phyloP scores from a whole-genome alignment of 2,888 invertebrate species.

The Aquatica leii region DNA sequence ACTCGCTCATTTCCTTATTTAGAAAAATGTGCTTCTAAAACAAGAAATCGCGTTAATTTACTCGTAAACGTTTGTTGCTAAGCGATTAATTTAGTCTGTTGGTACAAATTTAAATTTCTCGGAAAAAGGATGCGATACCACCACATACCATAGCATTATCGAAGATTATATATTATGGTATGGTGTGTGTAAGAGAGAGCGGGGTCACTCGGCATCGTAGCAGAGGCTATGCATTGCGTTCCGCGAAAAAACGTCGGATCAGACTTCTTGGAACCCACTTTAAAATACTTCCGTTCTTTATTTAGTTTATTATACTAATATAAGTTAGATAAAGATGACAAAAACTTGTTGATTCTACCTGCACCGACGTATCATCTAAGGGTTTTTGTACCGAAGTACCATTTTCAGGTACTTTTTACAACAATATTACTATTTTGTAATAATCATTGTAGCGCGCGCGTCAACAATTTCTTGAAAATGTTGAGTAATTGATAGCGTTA shows the following conservation, averaged over 20 bases:
- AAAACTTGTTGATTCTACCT: slow-evolving; percentile 42
- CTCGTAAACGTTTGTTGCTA: slow-evolving; percentile 9
- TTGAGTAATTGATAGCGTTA: background rate
- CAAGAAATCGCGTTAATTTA: background rate
- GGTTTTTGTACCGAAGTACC: slow-evolving; percentile 22
- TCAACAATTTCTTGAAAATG: background rate
- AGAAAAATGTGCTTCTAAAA: background rate
- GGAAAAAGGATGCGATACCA: slow-evolving; percentile 9
- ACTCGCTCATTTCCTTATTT: slow-evolving; percentile 9
- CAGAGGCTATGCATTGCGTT: slow-evolving; percentile 39
- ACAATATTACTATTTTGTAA: background rate
- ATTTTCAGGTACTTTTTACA: slow-evolving; percentile 19
- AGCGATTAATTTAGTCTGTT: slow-evolving; percentile 5
- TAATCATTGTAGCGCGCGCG: too few relatives aligned
- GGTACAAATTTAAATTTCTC: slow-evolving; percentile 4
- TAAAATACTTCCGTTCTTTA: slow-evolving; percentile 22
- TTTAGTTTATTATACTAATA: slow-evolving; percentile 19
- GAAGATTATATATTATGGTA: slow-evolving; percentile 2
- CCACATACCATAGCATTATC: background rate
- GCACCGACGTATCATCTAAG: slow-evolving; percentile 22
- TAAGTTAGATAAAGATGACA: slow-evolving; percentile 22
- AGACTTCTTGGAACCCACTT: slow-evolving; percentile 54
- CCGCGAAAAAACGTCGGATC: slow-evolving; percentile 55
- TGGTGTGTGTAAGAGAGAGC: background rate
- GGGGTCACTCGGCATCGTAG: background rate